Evolutionary conservation across 2,888 invertebrate species (phyloP).

Genomic region (Heliconius sara): DNA sequence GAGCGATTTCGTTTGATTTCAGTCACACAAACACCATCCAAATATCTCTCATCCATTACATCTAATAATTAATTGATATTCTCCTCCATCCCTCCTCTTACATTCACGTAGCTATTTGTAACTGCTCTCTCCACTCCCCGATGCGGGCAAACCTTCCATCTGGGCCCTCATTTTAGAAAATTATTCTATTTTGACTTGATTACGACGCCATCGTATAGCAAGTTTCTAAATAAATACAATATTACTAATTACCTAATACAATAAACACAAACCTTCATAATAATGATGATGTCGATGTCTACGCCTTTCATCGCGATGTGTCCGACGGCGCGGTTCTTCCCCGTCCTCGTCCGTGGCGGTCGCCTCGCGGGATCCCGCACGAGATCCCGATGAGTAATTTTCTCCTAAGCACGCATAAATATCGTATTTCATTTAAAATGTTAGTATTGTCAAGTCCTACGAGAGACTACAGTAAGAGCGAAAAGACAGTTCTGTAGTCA

Average conservation of each 20-base stretch:
- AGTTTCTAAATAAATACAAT: neutral
- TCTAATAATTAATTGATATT: too few relatives aligned
- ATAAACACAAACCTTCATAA: conserved; percentile 52
- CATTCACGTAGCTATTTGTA: too few relatives aligned
- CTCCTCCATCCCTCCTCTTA: too few relatives aligned
- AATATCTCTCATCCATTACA: too few relatives aligned
- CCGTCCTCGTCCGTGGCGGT: conserved; percentile 69
- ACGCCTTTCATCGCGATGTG: conserved; percentile 57
- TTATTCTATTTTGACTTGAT: too few relatives aligned
- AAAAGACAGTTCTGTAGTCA: neutral
- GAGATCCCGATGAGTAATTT: conserved; percentile 65
- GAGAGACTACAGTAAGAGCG: neutral
- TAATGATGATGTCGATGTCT: conserved; percentile 60
- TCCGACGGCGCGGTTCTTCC: conserved; percentile 50
- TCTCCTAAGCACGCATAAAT: conserved; percentile 57
- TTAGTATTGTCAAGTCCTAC: neutral
- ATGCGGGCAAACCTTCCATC: too few relatives aligned
- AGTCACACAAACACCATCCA: too few relatives aligned
- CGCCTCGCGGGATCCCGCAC: conserved; percentile 71
- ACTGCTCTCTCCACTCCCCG: too few relatives aligned
- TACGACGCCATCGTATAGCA: too few relatives aligned
- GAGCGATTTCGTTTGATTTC: too few relatives aligned
- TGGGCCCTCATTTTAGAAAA: too few relatives aligned
- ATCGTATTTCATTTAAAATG: neutral
- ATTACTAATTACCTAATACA: neutral